A percentile compares a stretch with the other conserved stretches of the same genome.
phyloP scores from a whole-genome alignment of 2,113 vertebrate species.

The Arothron firmamentum region DNA sequence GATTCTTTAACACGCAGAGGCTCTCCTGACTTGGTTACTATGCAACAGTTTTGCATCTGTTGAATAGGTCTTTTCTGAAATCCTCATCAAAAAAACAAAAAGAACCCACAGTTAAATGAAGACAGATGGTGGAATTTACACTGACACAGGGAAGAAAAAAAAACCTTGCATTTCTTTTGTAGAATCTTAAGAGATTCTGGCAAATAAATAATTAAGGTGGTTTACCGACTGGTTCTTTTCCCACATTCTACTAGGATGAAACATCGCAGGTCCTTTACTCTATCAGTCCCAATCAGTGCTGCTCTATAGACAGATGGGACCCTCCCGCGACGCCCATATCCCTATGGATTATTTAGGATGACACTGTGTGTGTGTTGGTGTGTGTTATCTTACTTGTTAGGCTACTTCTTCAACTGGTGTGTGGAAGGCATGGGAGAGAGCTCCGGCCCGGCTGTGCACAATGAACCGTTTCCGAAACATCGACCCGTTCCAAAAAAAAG shows the following conservation, averaged over 20 bases:
- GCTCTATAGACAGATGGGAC: constrained; percentile 46
- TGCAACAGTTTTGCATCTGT: constrained; percentile 67
- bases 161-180: neutral
- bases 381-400: constrained; percentile 4
- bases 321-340: constrained; percentile 27
- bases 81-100: constrained; percentile 17
- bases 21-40: constrained; percentile 50
- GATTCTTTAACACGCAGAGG: constrained; percentile 25
- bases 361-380: constrained; percentile 8
- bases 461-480: no score
- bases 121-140: neutral
- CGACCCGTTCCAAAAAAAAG: no score
- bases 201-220: constrained; percentile 28
- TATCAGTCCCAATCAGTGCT: constrained; percentile 55
- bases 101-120: neutral
- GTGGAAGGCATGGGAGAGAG: neutral
- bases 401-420: constrained; percentile 3
- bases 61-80: constrained; percentile 33
- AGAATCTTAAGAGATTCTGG: neutral
- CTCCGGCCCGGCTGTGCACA: no score
- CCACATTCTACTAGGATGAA: constrained; percentile 43
- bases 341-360: constrained; percentile 43
- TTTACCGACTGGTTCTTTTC: constrained; percentile 10
- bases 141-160: neutral
- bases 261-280: constrained; percentile 40